Evolutionary conservation across 2,888 invertebrate genomes (phyloP), one percentile per base, ranked within the genome.

Genomic region (Cryptophagus acutangulus): DNA sequence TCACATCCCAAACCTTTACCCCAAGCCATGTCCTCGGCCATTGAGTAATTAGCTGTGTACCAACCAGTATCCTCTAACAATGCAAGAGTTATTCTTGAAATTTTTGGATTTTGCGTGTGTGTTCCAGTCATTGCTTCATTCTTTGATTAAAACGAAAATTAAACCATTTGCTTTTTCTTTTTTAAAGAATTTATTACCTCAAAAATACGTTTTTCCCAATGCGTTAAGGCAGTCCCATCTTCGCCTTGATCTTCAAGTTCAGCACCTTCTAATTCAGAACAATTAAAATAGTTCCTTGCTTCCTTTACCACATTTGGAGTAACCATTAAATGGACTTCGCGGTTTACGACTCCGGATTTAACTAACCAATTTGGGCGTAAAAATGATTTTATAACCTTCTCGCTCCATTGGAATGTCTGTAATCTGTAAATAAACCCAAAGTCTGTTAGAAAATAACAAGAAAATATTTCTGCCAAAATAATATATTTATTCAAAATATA

Each of bases 121-220:
- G 95, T 96, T 1, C 96, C 97, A 0, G 97, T 97, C 97, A 99
- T 99, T 0, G 96, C 96, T 72, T 99, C 97, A 69, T 96, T 96
- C 90, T 94, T 63, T 24, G 62, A 41, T 45, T 31, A 46, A 35
- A 17, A 20, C 33, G 29, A 33, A 29, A 29, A 28, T 30, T 33
- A 17, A n/a, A 31, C 31, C 13, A 15, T 31, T 31, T 13, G 3
- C 31, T 15, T 5, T 20, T 20, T n/a, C n/a, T 20, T 20, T 20
- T 20, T 20, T 20, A 20, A 8, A 13, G 1, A 31, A 42, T 18
- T 9, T 5, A 28, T 66, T 60, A 93, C 94, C 79, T 99, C 99
- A 66, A 97, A 93, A 1, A 97, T 83, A 38, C 99, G 73, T 65
- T 99, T 99, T 71, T 99, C 99, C 97, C 97, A 99, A 65, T 99